Evolutionary conservation across 1,140 invertebrate species (phyloP).

Genomic region (Anastrepha ludens): DNA sequence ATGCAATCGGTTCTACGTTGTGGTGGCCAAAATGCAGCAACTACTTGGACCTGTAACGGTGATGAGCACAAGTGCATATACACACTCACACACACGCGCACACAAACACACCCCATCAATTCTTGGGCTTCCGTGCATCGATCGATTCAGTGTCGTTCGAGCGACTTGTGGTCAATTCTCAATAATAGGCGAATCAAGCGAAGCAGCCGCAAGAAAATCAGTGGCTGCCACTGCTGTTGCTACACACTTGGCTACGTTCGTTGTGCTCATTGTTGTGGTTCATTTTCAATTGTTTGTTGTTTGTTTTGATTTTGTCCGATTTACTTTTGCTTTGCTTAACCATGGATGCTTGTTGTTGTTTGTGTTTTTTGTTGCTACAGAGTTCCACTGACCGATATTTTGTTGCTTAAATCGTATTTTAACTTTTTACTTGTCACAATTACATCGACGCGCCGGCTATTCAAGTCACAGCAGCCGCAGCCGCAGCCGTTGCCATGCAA

Average conservation of each 20-base stretch:
- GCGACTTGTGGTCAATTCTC: conserved; percentile 14
- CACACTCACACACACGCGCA: no score
- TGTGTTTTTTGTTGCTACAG: neutral
- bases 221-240: neutral
- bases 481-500: no score
- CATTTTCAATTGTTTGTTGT: conserved; percentile 7
- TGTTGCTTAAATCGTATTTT: conserved; percentile 55
- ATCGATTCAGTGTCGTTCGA: neutral
- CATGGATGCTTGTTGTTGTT: neutral
- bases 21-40: neutral
- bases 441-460: neutral
- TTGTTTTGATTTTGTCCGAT: neutral
- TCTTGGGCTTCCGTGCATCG: neutral
- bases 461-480: conserved; percentile 5
- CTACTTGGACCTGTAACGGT: neutral
- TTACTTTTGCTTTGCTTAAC: neutral
- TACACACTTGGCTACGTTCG: conserved; percentile 17
- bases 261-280: conserved; percentile 14
- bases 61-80: no score
- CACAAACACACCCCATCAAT: neutral
- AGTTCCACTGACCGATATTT: conserved; percentile 71
- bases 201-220: neutral
- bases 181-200: conserved; percentile 42
- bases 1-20: conserved; percentile 1
- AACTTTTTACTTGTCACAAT: conserved; percentile 65